Evolutionary conservation across 2,888 invertebrate genomes (phyloP).

Genomic region (Sinodicranocentrus sp.): DNA sequence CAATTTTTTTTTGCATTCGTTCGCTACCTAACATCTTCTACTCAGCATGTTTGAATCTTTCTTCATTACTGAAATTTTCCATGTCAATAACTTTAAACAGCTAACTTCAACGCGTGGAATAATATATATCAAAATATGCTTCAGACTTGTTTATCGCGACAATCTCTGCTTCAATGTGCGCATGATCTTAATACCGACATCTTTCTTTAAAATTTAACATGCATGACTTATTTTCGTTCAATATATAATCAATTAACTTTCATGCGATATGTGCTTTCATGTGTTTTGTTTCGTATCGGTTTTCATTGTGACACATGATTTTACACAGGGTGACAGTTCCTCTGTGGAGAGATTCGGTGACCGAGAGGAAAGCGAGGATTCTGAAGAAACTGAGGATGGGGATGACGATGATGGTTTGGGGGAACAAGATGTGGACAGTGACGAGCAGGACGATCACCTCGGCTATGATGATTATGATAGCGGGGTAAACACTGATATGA

Average conservation of each 20-base stretch:
- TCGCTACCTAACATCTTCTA: too few relatives aligned
- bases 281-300: constrained; percentile 10
- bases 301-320: constrained; percentile 20
- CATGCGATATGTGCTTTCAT: neutral
- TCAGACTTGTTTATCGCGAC: too few relatives aligned
- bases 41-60: too few relatives aligned
- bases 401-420: constrained; percentile 49
- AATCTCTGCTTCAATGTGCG: too few relatives aligned
- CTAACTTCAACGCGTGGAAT: too few relatives aligned
- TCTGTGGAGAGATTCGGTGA: constrained; percentile 58
- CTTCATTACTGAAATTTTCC: too few relatives aligned
- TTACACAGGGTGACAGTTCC: constrained; percentile 51
- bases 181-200: too few relatives aligned
- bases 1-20: too few relatives aligned
- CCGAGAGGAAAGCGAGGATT: constrained; percentile 53
- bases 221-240: neutral
- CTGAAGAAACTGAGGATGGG: constrained; percentile 39
- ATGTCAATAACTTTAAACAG: too few relatives aligned
- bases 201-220: neutral
- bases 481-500: constrained; percentile 75
- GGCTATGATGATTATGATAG: constrained; percentile 74
- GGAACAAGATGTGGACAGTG: constrained; percentile 64
- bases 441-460: constrained; percentile 58
- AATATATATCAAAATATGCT: too few relatives aligned
- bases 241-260: too few relatives aligned